Base-by-base conservation (phyloP, 2,797 vertebrate species). In the Lemur catta region DNA sequence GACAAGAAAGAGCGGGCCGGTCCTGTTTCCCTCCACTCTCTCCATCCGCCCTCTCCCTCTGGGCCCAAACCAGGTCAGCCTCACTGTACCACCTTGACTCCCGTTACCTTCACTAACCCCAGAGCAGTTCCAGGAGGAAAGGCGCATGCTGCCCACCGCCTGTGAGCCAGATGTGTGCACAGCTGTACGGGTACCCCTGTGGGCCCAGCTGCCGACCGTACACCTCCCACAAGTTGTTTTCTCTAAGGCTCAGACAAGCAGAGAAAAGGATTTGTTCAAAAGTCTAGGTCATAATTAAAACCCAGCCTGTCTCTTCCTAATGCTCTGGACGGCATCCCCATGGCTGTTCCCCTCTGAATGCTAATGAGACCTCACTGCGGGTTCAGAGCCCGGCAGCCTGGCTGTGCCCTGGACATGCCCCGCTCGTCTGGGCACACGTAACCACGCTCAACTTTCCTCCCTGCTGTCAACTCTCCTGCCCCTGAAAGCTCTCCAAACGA, bases 231-330 rank as follows among this genome's bases (percentile, higher is more conserved):
- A 89, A 57, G 91, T 86, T 95, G 96, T 96, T 97, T 93, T 91
- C 92, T 93, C 97, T 93, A 84, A 71, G 94, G 97, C 95, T 96
- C 94, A 95, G 87, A 90, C 91, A 50, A 92, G 96, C 89, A 76
- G 93, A 94, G 95, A 48, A 81, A 91, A 95, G 84, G 86, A 95
- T 93, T 92, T 96, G 94, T 82, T 94, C 84, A 48, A 57, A 97
- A 97, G 96, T 95, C 96, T 93, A 93, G 93, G 75, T 97, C 71
- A 8, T 96, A 97, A 97, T 97, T 96, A 97, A 97, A 97, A 92
- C 84, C 81, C 95, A 90, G 96, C 78, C 93, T 96, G 94, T 94
- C 89, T 96, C 86, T 74, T 96, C 67, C 89, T 65, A 41, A 59
- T 33, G 92, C 94, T 87, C 65, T 28, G 63, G 78, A 96, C 48